A percentile compares a stretch with the other conserved stretches of the same genome.
These are phyloP conservation scores for Tupaia tana DNA, from an alignment of 2,113 vertebrate genomes.

Conservation along the genomic window DNA sequence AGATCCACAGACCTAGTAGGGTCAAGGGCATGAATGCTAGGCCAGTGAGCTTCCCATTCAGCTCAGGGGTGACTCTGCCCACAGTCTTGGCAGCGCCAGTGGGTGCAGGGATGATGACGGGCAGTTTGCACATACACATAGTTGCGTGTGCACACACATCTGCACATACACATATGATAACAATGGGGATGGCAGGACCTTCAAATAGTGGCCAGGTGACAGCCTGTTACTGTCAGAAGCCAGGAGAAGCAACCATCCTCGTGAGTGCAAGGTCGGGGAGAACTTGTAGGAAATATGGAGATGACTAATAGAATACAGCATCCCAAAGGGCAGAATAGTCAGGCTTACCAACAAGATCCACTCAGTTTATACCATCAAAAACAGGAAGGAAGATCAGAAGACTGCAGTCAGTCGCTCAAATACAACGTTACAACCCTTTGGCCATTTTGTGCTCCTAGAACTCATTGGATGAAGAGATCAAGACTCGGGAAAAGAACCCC, in stretches of 20 bases:
- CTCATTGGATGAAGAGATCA: not conserved
- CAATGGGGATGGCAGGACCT: not conserved
- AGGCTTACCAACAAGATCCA: not conserved
- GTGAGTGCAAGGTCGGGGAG: not conserved
- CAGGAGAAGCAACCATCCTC: not conserved
- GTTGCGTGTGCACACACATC: too few relatives aligned
- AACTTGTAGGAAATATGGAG: accelerated
- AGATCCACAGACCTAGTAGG: too few relatives aligned
- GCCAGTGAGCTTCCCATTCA: not conserved
- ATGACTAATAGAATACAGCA: not conserved
- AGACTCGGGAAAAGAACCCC: not conserved
- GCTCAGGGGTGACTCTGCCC: too few relatives aligned
- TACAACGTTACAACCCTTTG: not conserved
- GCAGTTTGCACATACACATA: not conserved
- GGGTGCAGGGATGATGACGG: too few relatives aligned
- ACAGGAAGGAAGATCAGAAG: not conserved
- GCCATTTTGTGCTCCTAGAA: not conserved
- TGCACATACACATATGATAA: not conserved
- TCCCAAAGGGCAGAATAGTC: not conserved
- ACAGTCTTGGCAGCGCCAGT: not conserved
- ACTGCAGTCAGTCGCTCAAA: too few relatives aligned
- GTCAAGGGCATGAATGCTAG: too few relatives aligned
- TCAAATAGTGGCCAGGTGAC: not conserved
- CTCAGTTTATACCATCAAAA: not conserved
- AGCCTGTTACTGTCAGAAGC: too few relatives aligned